Percentiles rank a stretch among this genome's conserved stretches.
Evolutionary conservation across 1,140 invertebrate species (phyloP).

Genomic region (Orussus abietinus): DNA sequence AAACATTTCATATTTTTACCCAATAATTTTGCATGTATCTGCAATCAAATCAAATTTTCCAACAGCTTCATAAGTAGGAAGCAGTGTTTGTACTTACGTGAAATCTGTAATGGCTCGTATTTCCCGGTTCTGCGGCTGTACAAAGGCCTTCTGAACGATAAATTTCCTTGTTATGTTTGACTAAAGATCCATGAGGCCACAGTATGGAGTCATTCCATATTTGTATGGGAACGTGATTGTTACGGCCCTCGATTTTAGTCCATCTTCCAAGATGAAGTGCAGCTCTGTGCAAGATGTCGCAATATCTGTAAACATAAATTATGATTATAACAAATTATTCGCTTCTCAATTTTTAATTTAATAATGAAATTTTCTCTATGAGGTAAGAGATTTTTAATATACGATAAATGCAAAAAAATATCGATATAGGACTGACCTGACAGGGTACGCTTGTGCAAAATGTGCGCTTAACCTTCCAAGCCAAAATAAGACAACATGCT

Average conservation of each 20-base stretch:
- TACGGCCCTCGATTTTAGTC: constrained; percentile 67
- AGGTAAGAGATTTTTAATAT: neutral
- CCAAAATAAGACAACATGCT: constrained; percentile 80
- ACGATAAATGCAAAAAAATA: constrained; percentile 12
- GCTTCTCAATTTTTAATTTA: too few species aligned
- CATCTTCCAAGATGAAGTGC: constrained; percentile 87
- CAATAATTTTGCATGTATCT: constrained; percentile 3
- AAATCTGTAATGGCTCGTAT: constrained; percentile 76
- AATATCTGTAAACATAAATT: constrained; percentile 57
- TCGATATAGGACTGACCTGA: constrained; percentile 50
- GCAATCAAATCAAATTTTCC: constrained; percentile 5
- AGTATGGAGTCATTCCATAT: constrained; percentile 70
- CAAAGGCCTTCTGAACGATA: constrained; percentile 74
- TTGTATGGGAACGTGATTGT: constrained; percentile 60
- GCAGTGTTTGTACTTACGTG: constrained; percentile 73
- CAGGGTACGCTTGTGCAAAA: constrained; percentile 71
- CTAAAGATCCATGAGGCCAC: constrained; percentile 75
- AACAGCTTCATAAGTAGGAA: too few species aligned
- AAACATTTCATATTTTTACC: neutral
- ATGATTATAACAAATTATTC: too few species aligned
- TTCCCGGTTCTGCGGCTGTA: constrained; percentile 76
- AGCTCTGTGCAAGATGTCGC: constrained; percentile 84
- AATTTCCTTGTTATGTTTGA: constrained; percentile 73
- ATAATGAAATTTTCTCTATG: neutral
- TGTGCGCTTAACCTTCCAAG: constrained; percentile 79